Base-by-base conservation (phyloP, 2,797 vertebrate species). In the Cephalopachus bancanus region DNA sequence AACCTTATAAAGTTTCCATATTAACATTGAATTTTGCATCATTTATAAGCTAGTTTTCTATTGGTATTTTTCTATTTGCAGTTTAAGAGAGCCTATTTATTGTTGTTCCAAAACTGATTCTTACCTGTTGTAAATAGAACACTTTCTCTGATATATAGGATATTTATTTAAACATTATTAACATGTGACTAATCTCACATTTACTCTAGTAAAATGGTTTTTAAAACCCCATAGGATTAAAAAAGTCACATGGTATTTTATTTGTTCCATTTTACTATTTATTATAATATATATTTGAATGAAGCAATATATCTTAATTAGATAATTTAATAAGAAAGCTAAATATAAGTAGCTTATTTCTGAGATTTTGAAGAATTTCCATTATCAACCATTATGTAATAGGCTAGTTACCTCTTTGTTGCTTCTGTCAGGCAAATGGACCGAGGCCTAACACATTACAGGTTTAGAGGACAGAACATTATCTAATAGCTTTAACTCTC, bases 391-490 rank as follows among this genome's bases (percentile, higher is more conserved):
- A 51, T 96, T 93, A 89, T 83, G 65, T 94, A 95, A 96, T 65
- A 53, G 67, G 59, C 93, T 62, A 80, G 37, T 71, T 22, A 71
- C 91, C 7, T 79, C 94, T 79, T 91, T 90, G 28, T 76, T 84
- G 28, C 72, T 89, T 95, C 80, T 49, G 65, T 97, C 83, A 96
- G 67, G 64, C 62, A 97, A 94, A 87, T 98, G 84, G 79, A 97
- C 94, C 14, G 28, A 97, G n/a, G 95, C 60, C 30, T 0, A 85
- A 92, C 37, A 22, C 0, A 89, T 79, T 26, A 91, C 83, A 75
- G 60, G 80, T 97, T 96, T 97, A 97, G 97, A 98, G 96, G 59
- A 97, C 95, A 97, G 94, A 97, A 92, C 90, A 93, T 97, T 97
- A 96, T 93, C 97, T 94, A 94, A 83, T 97, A 37, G 89, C 91